Base-by-base conservation (phyloP, 92 coral and sea anemone genomes). In the Heliopora coerulea region DNA sequence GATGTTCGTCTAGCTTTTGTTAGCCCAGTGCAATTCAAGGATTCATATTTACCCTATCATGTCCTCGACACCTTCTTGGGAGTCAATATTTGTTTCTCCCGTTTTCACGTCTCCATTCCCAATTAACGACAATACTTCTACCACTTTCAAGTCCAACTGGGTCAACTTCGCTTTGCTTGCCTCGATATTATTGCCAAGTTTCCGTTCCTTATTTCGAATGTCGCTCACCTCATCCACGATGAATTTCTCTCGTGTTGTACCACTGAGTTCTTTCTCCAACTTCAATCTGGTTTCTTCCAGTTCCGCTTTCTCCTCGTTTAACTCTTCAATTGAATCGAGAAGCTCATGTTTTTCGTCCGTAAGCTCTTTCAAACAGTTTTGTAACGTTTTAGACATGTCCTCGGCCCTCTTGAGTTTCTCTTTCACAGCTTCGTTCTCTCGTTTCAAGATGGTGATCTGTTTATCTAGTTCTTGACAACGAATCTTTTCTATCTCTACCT, bases 301-400 rank as follows among this genome's bases (percentile, higher is more conserved):
- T n/a, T 77, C 86, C 19, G 30, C 72, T 62, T 65, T 74, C 49
- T 79, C 96, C 56, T 84, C 89, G 41, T 66, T 83, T 58, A 87
- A 74, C 66, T 90, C 89, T 54, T 90, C 96, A 33, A 93, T 56
- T 18, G 90, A 85, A 59, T 90, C 95, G 57, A 79, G 56, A 40
- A 83, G 80, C 37, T 90, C 97, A 20, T 83, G 82, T 60, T 90
- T 95, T 49, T 91, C 96, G 40, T 88, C 96, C 69, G 87, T 88
- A 5, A 88, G 86, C 46, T 90, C 96, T 14, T 87, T 91, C 59
- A 95, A 77, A 60, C 96, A 87, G 28, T 81, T 85, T 50, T 87
- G 95, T 48, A 95, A 76, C 35, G 96, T 88, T 24, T 86, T 80
- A n/a, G 79, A 78, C 58, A 82, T 75, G 23, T 84, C 91, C 59